phyloP scores from a whole-genome alignment of 2,113 vertebrate species.

The Pungitius pungitius region DNA sequence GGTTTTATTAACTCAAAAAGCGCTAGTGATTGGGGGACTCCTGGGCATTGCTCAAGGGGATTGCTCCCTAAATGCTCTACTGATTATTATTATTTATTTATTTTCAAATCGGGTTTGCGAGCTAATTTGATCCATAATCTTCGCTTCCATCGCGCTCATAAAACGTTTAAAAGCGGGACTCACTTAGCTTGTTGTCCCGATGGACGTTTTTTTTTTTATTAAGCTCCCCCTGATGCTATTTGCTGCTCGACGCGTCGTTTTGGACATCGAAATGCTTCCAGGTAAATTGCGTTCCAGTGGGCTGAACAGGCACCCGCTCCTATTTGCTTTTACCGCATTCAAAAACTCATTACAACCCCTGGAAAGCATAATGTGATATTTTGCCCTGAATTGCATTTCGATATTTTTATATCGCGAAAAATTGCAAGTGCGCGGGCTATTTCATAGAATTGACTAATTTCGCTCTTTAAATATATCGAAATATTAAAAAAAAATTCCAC shows the following conservation, averaged over 20 bases:
- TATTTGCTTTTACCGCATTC: neutral
- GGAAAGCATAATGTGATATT: neutral
- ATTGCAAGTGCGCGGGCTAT: neutral
- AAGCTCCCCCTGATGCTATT: constrained; percentile 5
- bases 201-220: constrained; percentile 12
- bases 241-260: neutral
- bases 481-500: neutral
- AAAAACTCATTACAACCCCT: neutral
- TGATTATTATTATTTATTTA: neutral
- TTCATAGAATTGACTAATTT: neutral
- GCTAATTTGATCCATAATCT: constrained; percentile 25
- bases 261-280: neutral
- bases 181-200: constrained; percentile 23
- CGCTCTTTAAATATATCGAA: neutral
- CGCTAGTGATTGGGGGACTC: neutral
- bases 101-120: neutral
- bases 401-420: neutral
- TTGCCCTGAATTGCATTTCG: neutral
- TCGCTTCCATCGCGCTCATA: constrained; percentile 22
- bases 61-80: constrained; percentile 8
- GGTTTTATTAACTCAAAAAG: neutral
- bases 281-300: neutral
- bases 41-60: neutral
- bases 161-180: constrained; percentile 28
- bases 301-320: neutral